phyloP scores from a whole-genome alignment of 2,888 invertebrate genomes.

The Tubulanus polymorphus region DNA sequence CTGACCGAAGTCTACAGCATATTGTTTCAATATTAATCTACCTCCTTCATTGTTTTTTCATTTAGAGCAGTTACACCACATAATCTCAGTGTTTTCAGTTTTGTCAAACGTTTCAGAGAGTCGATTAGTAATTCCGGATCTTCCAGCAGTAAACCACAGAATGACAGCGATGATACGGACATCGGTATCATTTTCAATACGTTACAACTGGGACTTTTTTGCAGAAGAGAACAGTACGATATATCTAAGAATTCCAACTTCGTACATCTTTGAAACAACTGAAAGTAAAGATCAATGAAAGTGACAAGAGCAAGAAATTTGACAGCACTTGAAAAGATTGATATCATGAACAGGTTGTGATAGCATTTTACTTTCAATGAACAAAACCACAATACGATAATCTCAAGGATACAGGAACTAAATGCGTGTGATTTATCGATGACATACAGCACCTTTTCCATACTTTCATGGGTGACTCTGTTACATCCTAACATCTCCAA shows the following conservation, averaged over 20 bases:
- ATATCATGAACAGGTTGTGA: neutral
- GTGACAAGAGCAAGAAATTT: too few relatives aligned
- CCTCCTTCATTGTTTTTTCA: constrained; percentile 39
- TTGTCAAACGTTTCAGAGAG: constrained; percentile 30
- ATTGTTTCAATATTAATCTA: too few relatives aligned
- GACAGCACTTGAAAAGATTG: too few relatives aligned
- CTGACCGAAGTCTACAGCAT: too few relatives aligned
- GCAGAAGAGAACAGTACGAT: constrained; percentile 38
- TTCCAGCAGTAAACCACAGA: constrained; percentile 36
- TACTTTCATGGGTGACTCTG: constrained; percentile 30
- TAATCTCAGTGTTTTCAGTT: constrained; percentile 28
- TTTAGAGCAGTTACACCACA: constrained; percentile 43
- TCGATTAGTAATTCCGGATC: constrained; percentile 37
- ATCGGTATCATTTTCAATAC: constrained; percentile 37
- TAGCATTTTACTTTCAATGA: neutral
- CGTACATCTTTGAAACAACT: constrained; percentile 39
- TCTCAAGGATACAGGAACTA: neutral
- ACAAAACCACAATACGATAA: neutral
- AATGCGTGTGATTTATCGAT: neutral
- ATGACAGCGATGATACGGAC: constrained; percentile 32
- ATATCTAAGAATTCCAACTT: constrained; percentile 34
- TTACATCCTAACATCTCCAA: constrained; percentile 40
- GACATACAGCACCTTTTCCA: constrained; percentile 30
- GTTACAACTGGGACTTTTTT: constrained; percentile 26
- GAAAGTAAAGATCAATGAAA: constrained; percentile 9